Evolutionary conservation across 2,113 vertebrate species (phyloP).

Genomic region (Brienomyrus brachyistius): DNA sequence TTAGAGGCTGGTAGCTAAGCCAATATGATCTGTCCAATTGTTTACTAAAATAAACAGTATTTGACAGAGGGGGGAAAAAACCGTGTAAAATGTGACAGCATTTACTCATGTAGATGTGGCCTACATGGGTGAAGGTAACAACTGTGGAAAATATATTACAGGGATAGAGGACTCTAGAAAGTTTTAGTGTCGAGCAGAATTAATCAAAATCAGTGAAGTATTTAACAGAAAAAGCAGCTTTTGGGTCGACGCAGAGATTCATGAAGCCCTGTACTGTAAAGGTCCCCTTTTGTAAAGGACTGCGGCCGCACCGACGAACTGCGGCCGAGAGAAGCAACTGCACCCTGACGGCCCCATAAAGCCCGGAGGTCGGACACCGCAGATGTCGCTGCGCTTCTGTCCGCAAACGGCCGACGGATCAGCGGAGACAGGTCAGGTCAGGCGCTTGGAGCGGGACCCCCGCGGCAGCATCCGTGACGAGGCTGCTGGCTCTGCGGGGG

Average conservation of each 20-base stretch:
- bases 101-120: background rate
- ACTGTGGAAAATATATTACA: background rate
- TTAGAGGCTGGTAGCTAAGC: background rate
- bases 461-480: background rate
- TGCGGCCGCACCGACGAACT: background rate
- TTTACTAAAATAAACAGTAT: background rate
- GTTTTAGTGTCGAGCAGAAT: background rate
- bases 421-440: background rate
- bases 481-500: background rate
- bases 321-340: background rate
- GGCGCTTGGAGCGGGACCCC: background rate
- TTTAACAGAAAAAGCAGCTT: background rate
- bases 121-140: background rate
- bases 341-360: background rate
- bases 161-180: background rate
- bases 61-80: background rate
- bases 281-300: background rate
- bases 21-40: background rate
- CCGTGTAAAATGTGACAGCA: background rate
- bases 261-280: background rate
- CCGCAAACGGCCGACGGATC: no score
- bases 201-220: background rate
- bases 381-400: background rate
- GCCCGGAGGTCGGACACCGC: background rate
- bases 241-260: background rate